phyloP scores from a whole-genome alignment of 2,113 vertebrate species.

The Atherinomorus stipes region DNA sequence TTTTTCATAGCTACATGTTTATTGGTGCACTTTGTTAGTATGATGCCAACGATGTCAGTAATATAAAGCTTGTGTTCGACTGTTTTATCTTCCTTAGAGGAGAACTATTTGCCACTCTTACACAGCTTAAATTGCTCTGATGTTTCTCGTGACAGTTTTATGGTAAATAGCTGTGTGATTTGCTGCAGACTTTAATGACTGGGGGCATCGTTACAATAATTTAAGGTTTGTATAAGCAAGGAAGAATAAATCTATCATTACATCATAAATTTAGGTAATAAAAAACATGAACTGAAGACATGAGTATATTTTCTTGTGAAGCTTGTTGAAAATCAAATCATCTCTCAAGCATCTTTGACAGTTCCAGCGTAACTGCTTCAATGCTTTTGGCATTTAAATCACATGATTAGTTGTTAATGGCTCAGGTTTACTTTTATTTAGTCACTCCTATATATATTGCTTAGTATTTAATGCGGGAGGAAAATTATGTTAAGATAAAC shows the following conservation, averaged over 20 bases:
- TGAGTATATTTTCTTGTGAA: too few species aligned
- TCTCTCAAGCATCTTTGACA: too few species aligned
- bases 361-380: too few species aligned
- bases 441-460: too few species aligned
- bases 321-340: too few species aligned
- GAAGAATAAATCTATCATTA: conserved; percentile 43
- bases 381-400: too few species aligned
- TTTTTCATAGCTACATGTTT: conserved; percentile 37
- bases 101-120: conserved; percentile 27
- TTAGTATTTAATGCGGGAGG: too few species aligned
- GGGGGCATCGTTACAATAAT: conserved; percentile 40
- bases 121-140: conserved; percentile 31
- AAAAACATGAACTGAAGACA: neutral
- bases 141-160: conserved; percentile 37
- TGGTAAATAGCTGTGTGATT: conserved; percentile 49
- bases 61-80: conserved; percentile 39
- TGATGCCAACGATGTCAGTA: conserved; percentile 34
- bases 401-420: too few species aligned
- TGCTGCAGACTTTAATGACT: conserved; percentile 44
- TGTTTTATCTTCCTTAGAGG: conserved; percentile 15
- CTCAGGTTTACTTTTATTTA: too few species aligned
- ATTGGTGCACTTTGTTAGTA: conserved; percentile 38
- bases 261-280: conserved; percentile 19
- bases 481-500: too few species aligned
- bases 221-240: conserved; percentile 8